Evolutionary conservation across 2,113 vertebrate genomes (phyloP).

Genomic region (Lagopus leucura): DNA sequence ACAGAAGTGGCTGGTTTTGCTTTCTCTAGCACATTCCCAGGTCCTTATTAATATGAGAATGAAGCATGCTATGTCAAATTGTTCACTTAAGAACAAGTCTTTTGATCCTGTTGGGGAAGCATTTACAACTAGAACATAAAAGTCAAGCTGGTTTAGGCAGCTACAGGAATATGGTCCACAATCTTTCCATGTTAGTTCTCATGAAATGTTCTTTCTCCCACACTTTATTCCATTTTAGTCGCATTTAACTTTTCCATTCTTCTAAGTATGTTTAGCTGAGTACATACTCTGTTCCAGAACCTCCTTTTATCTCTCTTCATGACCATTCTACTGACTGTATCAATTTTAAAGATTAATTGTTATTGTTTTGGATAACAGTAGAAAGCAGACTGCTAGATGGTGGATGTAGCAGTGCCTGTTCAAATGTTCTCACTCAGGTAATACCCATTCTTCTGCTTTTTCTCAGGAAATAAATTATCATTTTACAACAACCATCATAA

Average conservation of each 20-base stretch:
- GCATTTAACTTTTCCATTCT: not conserved
- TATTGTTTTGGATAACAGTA: not conserved
- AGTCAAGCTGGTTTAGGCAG: not conserved
- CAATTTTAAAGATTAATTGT: not conserved
- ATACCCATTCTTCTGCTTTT: not conserved
- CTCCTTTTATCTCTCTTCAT: not conserved
- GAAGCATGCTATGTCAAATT: not conserved
- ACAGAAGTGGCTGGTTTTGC: not conserved
- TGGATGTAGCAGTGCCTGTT: not conserved
- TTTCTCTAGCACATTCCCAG: not conserved
- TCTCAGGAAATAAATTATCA: not conserved
- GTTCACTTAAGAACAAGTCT: not conserved
- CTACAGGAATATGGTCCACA: not conserved
- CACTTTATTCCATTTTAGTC: not conserved
- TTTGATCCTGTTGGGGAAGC: constrained; percentile 20
- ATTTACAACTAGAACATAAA: constrained; percentile 17
- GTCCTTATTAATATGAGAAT: not conserved
- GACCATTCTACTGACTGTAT: not conserved
- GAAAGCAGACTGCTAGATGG: not conserved
- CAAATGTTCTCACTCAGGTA: not conserved
- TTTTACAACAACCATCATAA: not conserved
- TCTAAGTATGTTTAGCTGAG: not conserved
- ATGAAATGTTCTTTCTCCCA: not conserved
- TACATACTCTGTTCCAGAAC: not conserved
- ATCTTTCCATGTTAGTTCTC: not conserved